phyloP scores from a whole-genome alignment of 2,797 vertebrate genomes.

The Pogoniulus pusillus region DNA sequence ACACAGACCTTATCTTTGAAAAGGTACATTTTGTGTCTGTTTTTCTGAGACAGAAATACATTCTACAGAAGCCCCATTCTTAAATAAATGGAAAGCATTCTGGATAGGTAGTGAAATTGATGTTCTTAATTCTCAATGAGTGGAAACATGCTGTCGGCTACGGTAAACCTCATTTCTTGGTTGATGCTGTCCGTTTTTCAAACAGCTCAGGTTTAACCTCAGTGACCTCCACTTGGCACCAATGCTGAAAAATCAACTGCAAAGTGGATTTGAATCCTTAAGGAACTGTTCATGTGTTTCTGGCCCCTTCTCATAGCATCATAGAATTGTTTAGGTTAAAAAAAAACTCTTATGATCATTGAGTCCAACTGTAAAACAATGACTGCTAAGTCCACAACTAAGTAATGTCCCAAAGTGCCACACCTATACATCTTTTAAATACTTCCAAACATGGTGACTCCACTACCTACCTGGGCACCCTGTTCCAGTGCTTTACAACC shows the following conservation, averaged over 20 bases:
- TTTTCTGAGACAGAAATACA: background rate
- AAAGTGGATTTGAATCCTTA: background rate
- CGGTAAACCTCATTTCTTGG: background rate
- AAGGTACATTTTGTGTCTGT: background rate
- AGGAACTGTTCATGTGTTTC: background rate
- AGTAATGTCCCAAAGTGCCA: background rate
- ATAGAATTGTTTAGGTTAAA: background rate
- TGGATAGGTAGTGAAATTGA: background rate
- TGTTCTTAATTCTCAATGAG: background rate
- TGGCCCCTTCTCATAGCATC: background rate
- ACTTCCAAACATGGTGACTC: background rate
- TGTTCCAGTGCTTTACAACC: background rate
- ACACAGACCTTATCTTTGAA: background rate
- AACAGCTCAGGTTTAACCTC: background rate
- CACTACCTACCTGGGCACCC: background rate
- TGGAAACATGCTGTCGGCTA: background rate
- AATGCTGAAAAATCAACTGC: background rate
- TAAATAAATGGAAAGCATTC: background rate
- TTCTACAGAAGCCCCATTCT: background rate
- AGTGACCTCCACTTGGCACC: background rate
- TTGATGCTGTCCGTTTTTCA: background rate
- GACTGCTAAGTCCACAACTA: background rate
- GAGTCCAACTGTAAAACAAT: background rate
- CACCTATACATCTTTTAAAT: background rate
- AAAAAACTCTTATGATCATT: background rate